Conservation (phyloP, 2,113 vertebrate species). For the Corythaixoides concolor region DNA sequence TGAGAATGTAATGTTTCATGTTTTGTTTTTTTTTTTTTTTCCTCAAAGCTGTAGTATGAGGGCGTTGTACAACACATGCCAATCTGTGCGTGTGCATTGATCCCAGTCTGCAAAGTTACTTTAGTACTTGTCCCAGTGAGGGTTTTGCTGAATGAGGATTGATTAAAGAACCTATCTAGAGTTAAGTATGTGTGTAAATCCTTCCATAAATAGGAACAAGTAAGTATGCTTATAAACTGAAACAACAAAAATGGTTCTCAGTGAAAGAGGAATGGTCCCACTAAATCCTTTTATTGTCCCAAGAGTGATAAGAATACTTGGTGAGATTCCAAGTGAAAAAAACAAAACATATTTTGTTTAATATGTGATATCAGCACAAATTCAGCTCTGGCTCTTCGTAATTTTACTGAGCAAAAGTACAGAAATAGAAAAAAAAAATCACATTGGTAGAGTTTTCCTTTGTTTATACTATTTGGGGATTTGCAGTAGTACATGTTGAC, state of each 20-base stretch:
- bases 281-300: conserved; percentile 4
- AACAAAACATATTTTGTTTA: conserved; percentile 28
- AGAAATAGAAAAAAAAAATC: not conserved
- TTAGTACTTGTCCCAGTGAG: not conserved
- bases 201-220: conserved; percentile 36
- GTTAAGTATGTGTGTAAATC: conserved; percentile 50
- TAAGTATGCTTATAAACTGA: conserved; percentile 35
- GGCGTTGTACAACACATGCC: not conserved
- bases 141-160: conserved; percentile 42
- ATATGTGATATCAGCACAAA: conserved; percentile 42
- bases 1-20: not conserved
- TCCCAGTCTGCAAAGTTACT: not conserved
- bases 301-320: conserved; percentile 39
- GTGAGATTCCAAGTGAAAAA: conserved; percentile 37
- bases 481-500: not conserved
- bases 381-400: not conserved
- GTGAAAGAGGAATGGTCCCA: conserved; percentile 12
- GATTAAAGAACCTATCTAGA: conserved; percentile 48
- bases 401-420: conserved; percentile 29
- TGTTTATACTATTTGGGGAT: not conserved
- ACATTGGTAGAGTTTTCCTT: not conserved
- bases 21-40: not conserved
- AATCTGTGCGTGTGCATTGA: not conserved
- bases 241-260: conserved; percentile 22
- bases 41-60: not conserved